These are phyloP conservation scores for Bufo bufo DNA, from an alignment of 2,113 vertebrate genomes.

Conservation along the genomic window DNA sequence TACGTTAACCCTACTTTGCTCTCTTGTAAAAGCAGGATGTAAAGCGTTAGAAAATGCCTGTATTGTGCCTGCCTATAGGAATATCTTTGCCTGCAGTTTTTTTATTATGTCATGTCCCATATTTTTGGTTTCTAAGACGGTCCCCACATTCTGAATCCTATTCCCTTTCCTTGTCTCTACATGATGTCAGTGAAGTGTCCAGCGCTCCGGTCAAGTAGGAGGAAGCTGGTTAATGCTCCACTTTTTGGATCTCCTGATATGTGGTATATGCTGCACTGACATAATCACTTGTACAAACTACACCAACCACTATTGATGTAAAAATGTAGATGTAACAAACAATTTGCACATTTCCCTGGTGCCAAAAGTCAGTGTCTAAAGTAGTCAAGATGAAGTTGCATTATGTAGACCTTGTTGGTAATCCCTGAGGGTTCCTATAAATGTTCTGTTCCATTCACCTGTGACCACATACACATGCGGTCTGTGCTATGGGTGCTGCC, in stretches of 20 bases:
- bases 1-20: conserved; percentile 8
- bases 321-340: neutral
- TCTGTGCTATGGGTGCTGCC: neutral
- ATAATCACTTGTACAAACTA: neutral
- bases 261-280: neutral
- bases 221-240: neutral
- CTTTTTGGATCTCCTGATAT: neutral
- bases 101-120: neutral
- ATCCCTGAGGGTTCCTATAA: neutral
- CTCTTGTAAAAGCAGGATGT: conserved; percentile 16
- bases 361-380: conserved; percentile 17
- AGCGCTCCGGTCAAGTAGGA: neutral
- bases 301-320: neutral
- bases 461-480: neutral
- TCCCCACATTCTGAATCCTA: neutral
- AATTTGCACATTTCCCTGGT: conserved; percentile 3
- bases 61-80: conserved; percentile 53
- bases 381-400: neutral
- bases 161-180: neutral
- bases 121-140: conserved; percentile 14
- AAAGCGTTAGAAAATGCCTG: conserved; percentile 21
- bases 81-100: conserved; percentile 51
- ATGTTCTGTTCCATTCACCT: neutral
- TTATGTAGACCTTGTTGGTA: neutral
- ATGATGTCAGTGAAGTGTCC: neutral